These are phyloP conservation scores for Enoplosus armatus DNA, from an alignment of 2,797 vertebrate species.

Conservation along the genomic window DNA sequence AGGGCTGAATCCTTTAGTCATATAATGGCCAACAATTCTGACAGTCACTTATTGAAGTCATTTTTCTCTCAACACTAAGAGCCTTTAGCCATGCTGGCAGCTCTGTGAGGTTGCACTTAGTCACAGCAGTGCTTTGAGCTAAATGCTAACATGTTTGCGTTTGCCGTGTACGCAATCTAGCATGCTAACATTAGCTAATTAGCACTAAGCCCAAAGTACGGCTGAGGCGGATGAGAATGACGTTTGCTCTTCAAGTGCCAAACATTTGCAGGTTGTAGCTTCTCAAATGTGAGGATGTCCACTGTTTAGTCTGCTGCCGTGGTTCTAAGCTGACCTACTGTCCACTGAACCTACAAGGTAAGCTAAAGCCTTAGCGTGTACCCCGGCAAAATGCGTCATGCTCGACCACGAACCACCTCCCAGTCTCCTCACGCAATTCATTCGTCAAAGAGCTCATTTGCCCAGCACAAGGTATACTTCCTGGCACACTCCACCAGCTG, in stretches of 20 bases:
- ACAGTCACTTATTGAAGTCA: background rate
- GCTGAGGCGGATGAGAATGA: too few species aligned
- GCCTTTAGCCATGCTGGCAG: background rate
- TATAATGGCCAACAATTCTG: background rate
- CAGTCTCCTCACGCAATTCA: background rate
- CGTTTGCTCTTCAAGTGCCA: too few species aligned
- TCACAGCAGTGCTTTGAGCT: too few species aligned
- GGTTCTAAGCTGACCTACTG: background rate
- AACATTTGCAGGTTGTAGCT: background rate
- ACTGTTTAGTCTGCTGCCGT: background rate
- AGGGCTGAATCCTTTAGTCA: background rate
- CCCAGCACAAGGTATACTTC: conserved; percentile 32
- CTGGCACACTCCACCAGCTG: conserved; percentile 40
- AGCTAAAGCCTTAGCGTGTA: background rate
- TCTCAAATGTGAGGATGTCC: background rate
- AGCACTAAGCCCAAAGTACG: too few species aligned
- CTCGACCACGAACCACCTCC: conserved; percentile 1
- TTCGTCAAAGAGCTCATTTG: conserved; percentile 32
- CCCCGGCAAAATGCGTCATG: background rate
- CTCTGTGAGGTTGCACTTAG: too few species aligned
- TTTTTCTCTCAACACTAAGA: background rate
- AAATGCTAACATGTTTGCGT: too few species aligned
- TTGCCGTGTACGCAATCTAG: too few species aligned
- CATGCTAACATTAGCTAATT: too few species aligned
- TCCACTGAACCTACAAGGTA: conserved; percentile 5